Percentiles rank a stretch among this genome's conserved stretches.
Conservation (phyloP, 1,140 invertebrate genomes). For the Drosophila neocordata region DNA sequence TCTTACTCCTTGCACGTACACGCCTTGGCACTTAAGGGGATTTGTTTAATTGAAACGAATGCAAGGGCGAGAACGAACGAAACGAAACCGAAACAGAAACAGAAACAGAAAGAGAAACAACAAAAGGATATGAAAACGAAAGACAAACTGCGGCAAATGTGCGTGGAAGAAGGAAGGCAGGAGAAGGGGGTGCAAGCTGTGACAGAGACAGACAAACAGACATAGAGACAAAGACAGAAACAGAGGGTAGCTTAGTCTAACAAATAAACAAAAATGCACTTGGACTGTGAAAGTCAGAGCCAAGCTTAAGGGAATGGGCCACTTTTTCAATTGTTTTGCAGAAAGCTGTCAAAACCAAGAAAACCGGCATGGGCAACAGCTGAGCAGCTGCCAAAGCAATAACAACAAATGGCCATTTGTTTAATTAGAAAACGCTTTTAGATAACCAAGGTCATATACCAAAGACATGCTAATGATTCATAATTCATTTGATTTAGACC, state of each 20-base stretch:
- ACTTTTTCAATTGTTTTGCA: conserved; percentile 55
- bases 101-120: conserved; percentile 41
- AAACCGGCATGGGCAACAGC: neutral
- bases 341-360: conserved; percentile 39
- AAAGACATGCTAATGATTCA: conserved; percentile 14
- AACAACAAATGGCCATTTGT: conserved; percentile 65
- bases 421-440: conserved; percentile 60
- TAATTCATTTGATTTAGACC: neutral
- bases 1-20: conserved; percentile 58
- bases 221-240: neutral
- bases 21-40: conserved; percentile 78
- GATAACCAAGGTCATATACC: conserved; percentile 30
- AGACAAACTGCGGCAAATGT: conserved; percentile 45
- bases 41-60: conserved; percentile 82
- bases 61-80: conserved; percentile 45
- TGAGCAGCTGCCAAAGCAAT: conserved; percentile 24
- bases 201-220: neutral
- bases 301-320: conserved; percentile 3
- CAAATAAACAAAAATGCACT: conserved; percentile 72
- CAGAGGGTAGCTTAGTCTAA: conserved; percentile 47
- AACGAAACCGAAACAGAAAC: conserved; percentile 28
- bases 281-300: conserved; percentile 28
- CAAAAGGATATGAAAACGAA: conserved; percentile 42
- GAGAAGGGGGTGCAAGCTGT: neutral
- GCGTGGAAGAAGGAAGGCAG: neutral